These are phyloP conservation scores for Phylloscopus whistleri DNA, from an alignment of 2,113 vertebrate genomes.

Conservation along the genomic window DNA sequence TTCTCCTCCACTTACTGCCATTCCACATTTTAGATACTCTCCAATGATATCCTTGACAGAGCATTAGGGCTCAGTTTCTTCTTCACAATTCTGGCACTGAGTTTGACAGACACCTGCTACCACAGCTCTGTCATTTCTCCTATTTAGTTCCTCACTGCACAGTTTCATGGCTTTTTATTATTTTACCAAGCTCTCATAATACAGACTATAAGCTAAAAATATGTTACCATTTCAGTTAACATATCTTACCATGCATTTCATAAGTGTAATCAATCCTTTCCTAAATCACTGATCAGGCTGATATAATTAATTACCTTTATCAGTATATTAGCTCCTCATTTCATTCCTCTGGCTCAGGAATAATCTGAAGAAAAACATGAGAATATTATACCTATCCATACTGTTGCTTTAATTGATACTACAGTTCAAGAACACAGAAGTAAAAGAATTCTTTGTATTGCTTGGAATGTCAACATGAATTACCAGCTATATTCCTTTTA, in stretches of 20 bases:
- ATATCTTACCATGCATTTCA: not conserved
- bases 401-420: not conserved
- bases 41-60: conserved; percentile 2
- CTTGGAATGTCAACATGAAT: not conserved
- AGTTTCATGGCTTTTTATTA: conserved; percentile 53
- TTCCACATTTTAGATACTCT: not conserved
- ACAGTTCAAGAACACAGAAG: not conserved
- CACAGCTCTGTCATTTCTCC: conserved; percentile 46
- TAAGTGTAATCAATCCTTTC: not conserved
- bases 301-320: not conserved
- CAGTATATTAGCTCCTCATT: not conserved
- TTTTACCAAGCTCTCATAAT: not conserved
- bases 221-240: not conserved
- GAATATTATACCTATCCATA: not conserved
- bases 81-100: conserved; percentile 8
- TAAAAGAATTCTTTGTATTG: not conserved
- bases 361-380: not conserved
- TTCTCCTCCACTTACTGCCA: not conserved
- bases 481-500: not conserved
- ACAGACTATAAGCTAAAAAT: not conserved
- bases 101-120: conserved; percentile 45
- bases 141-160: conserved; percentile 46
- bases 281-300: not conserved
- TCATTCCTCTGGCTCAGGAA: not conserved
- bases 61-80: not conserved